phyloP scores from a whole-genome alignment of 2,113 vertebrate genomes.

The Thryonomys swinderianus region DNA sequence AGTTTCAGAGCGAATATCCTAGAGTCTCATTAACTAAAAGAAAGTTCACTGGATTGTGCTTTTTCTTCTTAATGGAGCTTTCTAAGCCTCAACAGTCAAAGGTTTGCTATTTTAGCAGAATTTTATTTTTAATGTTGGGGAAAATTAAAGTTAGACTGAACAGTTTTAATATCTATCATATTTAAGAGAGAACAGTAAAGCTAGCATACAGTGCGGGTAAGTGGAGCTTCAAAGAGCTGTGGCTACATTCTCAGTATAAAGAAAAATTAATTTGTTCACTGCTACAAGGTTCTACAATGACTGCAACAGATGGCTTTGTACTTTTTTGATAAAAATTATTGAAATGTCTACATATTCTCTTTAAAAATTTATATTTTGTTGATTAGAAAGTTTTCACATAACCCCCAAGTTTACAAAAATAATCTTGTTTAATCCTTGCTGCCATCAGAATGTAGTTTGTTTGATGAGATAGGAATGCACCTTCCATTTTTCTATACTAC shows the following conservation, averaged over 20 bases:
- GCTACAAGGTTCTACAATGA: not conserved
- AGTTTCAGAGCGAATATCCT: constrained; percentile 38
- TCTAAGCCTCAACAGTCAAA: not conserved
- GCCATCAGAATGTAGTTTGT: not conserved
- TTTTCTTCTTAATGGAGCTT: constrained; percentile 57
- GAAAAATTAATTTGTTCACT: not conserved
- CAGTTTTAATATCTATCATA: constrained; percentile 31
- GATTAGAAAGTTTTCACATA: not conserved
- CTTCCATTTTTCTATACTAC: not conserved
- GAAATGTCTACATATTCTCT: not conserved
- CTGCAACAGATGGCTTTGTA: not conserved
- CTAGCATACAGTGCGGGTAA: not conserved
- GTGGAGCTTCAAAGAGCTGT: not conserved
- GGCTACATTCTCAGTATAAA: not conserved
- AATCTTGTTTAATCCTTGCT: not conserved
- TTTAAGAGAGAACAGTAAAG: not conserved
- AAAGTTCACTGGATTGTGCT: constrained; percentile 23
- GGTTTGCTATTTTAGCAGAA: not conserved
- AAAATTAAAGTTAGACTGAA: constrained; percentile 60
- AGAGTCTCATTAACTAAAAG: constrained; percentile 38
- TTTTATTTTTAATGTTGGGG: constrained; percentile 63
- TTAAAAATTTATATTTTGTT: not conserved
- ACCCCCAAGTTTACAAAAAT: not conserved
- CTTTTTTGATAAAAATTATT: not conserved
- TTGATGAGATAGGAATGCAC: not conserved